These are phyloP conservation scores for Boloria selene DNA, from an alignment of 2,888 invertebrate genomes.

Conservation along the genomic window DNA sequence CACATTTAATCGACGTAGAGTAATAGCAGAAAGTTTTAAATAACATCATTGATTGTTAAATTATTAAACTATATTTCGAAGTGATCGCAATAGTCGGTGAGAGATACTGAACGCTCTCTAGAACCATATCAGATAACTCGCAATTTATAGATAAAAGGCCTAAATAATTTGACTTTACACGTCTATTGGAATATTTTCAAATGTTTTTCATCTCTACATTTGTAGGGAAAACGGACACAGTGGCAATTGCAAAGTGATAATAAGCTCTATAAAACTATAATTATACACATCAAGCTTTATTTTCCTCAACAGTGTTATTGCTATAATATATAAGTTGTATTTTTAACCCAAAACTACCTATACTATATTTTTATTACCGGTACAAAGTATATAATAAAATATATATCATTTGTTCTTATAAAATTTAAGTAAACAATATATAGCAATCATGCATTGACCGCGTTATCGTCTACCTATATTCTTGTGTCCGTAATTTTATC, in stretches of 20 bases:
- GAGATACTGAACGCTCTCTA: slow-evolving; percentile 32
- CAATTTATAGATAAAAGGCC: slow-evolving; percentile 25
- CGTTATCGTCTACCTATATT: slow-evolving; percentile 40
- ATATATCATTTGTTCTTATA: not conserved
- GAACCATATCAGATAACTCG: slow-evolving; percentile 44
- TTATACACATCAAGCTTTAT: slow-evolving; percentile 28
- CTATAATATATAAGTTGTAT: not conserved
- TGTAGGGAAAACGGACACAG: slow-evolving; percentile 52
- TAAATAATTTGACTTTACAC: not conserved
- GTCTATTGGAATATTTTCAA: slow-evolving; percentile 36
- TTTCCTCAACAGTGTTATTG: slow-evolving; percentile 3
- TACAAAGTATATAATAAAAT: too few relatives aligned
- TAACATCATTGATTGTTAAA: not conserved
- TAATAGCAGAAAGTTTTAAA: not conserved
- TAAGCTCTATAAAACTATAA: slow-evolving; percentile 37
- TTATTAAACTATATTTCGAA: slow-evolving; percentile 27
- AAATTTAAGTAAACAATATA: slow-evolving; percentile 19
- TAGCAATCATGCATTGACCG: slow-evolving; percentile 8
- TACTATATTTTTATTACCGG: too few relatives aligned
- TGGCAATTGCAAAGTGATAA: slow-evolving; percentile 43
- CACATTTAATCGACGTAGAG: not conserved
- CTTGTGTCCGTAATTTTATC: slow-evolving; percentile 36
- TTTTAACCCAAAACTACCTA: not conserved
- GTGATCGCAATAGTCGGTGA: slow-evolving; percentile 15
- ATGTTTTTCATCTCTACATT: slow-evolving; percentile 47